Evolutionary conservation across 2,888 invertebrate genomes (phyloP).

Genomic region (Lycophotia porphyrea): DNA sequence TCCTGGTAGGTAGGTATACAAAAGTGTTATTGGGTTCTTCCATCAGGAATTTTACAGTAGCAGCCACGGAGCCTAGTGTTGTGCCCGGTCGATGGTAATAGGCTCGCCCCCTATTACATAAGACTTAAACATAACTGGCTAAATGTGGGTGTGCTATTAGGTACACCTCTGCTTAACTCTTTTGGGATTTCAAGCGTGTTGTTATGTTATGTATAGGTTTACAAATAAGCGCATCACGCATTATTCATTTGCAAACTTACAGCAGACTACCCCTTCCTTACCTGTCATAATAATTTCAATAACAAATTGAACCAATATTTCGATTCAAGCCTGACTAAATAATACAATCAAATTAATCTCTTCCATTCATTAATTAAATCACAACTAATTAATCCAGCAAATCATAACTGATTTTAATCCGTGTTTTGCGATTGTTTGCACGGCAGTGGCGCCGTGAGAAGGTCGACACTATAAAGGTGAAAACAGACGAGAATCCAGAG

Average conservation of each 20-base stretch:
- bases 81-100: too few species aligned
- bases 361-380: constrained; percentile 20
- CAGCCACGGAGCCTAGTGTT: too few species aligned
- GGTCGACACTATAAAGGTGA: background rate
- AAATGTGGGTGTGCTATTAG: too few species aligned
- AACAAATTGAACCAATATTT: constrained; percentile 22
- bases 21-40: too few species aligned
- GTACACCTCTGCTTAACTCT: too few species aligned
- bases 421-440: constrained; percentile 19
- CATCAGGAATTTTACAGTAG: too few species aligned
- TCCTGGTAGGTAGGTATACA: too few species aligned
- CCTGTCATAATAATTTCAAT: constrained; percentile 14
- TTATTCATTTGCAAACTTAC: background rate
- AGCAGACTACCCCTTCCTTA: background rate
- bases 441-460: background rate
- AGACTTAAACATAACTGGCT: too few species aligned
- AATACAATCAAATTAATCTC: constrained; percentile 14
- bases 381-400: constrained; percentile 15
- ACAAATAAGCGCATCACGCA: too few species aligned
- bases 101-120: too few species aligned
- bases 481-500: background rate
- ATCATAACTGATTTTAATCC: constrained; percentile 25
- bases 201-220: too few species aligned
- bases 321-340: constrained; percentile 1
- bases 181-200: too few species aligned